Evolutionary conservation across 1,140 invertebrate species (phyloP), one percentile per base, ranked within the genome.

Genomic region (Zaprionus lachaisei): DNA sequence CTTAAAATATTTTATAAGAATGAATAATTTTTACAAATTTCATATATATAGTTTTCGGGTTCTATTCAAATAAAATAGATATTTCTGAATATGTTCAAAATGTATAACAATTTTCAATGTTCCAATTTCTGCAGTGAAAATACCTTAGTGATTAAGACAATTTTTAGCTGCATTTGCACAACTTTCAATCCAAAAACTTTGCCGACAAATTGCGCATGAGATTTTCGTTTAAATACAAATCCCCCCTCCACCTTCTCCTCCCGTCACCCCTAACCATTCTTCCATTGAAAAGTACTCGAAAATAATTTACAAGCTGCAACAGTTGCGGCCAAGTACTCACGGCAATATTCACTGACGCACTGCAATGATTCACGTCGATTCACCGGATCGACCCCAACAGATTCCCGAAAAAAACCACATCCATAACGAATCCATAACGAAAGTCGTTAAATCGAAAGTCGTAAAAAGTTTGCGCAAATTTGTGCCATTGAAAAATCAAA

Each of bases 391-490:
- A 74, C 54, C 47, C 47, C 20, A 51, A 11, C 47, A 22, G 20
- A 51, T 22, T 24, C 47, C 47, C 47, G 47, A 57, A 51, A 68
- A 72, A 17, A 60, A 60, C 55, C 63, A 68, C 31, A 57, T 38
- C 77, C 63, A 54, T 57, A 65, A 81, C 74, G 38, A 47, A 67
- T 44, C 47, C 47, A 47, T 47, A 47, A 47, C 56, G 41, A 79
- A 82, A 86, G 77, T 90, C 81, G 81, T 84, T 71, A 89, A 84
- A 84, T 84, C 69, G 47, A 49, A 79, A 79, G 81, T 41, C 81
- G 74, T 89, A 81, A 84, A 89, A 79, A 77, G 80, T 76, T 69
- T 79, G 81, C 71, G 78, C 81, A 87, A 81, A 89, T 81, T 89
- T 71, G 67, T 77, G 71, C 74, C 75, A 78, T 75, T 77, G 66